These are phyloP conservation scores for Temnothorax rugatulus DNA, from an alignment of 2,888 invertebrate species.

Conservation along the genomic window DNA sequence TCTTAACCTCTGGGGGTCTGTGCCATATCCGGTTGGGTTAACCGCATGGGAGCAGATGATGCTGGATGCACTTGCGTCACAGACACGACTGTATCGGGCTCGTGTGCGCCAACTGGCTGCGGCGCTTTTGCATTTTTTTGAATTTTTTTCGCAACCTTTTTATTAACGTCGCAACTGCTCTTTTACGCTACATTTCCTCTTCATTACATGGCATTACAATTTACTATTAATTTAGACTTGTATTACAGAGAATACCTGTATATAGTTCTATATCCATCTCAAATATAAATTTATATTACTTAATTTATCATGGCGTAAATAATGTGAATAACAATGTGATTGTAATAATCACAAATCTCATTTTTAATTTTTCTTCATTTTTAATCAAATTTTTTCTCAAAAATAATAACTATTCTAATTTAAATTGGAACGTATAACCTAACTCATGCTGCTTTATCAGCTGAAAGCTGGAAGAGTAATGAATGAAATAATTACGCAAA, in stretches of 20 bases:
- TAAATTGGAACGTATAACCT: not conserved
- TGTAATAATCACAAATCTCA: not conserved
- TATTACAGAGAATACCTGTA: not conserved
- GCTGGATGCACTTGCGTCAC: slow-evolving; percentile 66
- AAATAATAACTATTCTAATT: not conserved
- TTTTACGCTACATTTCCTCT: not conserved
- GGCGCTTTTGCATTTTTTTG: slow-evolving; percentile 20
- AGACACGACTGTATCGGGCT: slow-evolving; percentile 13
- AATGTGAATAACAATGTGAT: not conserved
- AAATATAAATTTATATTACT: not conserved
- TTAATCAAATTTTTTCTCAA: not conserved
- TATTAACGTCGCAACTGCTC: not conserved
- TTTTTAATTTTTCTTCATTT: not conserved
- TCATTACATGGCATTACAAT: not conserved
- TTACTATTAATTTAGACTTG: slow-evolving; percentile 7
- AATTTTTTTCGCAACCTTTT: not conserved
- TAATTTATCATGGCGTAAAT: not conserved
- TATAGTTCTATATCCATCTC: not conserved
- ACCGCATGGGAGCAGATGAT: slow-evolving; percentile 66
- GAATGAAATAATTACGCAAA: slow-evolving; percentile 24
- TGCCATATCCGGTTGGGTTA: slow-evolving; percentile 80
- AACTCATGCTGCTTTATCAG: not conserved
- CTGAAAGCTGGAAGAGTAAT: not conserved
- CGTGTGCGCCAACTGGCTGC: slow-evolving; percentile 25
- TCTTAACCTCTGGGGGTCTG: slow-evolving; percentile 81